Percentiles rank a stretch among this genome's conserved stretches.
phyloP scores from a whole-genome alignment of 2,113 vertebrate species.

The Aptenodytes forsteri region DNA sequence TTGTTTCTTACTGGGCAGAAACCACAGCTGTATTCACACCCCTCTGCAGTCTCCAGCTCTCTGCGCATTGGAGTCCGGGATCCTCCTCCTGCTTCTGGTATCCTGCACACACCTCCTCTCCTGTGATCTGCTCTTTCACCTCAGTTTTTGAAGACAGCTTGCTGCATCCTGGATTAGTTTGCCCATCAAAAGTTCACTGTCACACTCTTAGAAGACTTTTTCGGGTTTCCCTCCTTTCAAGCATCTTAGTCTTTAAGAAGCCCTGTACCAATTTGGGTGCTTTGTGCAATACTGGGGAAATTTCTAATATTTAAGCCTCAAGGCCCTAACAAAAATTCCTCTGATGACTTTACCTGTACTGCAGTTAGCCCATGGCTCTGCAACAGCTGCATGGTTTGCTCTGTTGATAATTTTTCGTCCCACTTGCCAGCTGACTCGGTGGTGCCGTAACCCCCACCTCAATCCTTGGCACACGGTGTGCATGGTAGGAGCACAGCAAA shows the following conservation, averaged over 20 bases:
- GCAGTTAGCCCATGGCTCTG: background rate
- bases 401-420: background rate
- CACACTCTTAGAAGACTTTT: background rate
- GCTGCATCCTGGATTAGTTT: background rate
- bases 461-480: background rate
- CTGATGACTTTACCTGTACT: background rate
- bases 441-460: fast-evolving
- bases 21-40: background rate
- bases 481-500: background rate
- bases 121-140: background rate
- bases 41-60: background rate
- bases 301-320: background rate
- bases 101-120: background rate
- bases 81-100: background rate
- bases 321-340: background rate
- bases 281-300: background rate
- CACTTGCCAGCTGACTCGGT: fast-evolving
- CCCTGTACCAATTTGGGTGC: fast-evolving
- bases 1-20: background rate
- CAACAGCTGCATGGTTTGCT: background rate
- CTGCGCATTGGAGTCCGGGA: fast-evolving
- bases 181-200: background rate
- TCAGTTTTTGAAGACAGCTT: background rate
- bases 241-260: background rate
- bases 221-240: fast-evolving